A percentile compares a stretch with the other conserved stretches of the same genome.
Evolutionary conservation across 2,113 vertebrate species (phyloP).

Genomic region (Opisthocomus hoazin): DNA sequence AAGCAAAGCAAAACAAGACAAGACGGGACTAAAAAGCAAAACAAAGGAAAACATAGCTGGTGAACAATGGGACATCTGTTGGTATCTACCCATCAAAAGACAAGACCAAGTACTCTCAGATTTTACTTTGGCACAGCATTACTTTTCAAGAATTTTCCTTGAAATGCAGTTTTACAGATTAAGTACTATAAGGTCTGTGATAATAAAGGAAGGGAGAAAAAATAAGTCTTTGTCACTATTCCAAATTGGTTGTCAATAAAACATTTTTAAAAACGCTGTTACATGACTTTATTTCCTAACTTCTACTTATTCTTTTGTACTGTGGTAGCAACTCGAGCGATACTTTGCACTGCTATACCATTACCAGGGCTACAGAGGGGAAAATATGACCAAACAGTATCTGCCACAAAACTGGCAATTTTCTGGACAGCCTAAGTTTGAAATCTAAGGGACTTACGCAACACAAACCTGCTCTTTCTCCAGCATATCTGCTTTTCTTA

Average conservation of each 20-base stretch:
- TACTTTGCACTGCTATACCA: background rate
- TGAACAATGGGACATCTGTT: background rate
- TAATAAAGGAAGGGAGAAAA: background rate
- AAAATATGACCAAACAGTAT: background rate
- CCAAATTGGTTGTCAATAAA: background rate
- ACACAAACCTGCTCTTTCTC: constrained; percentile 92
- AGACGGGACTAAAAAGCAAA: background rate
- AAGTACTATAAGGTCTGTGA: background rate
- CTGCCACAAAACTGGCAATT: background rate
- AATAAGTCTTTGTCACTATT: background rate
- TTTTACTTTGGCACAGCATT: background rate
- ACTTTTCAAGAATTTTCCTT: background rate
- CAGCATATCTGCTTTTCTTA: constrained; percentile 97
- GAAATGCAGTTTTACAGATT: background rate
- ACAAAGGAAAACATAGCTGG: background rate
- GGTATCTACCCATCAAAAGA: background rate
- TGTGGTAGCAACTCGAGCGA: background rate
- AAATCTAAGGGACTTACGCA: background rate
- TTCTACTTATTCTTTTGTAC: background rate
- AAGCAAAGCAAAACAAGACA: background rate
- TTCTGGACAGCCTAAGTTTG: background rate
- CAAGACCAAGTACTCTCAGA: background rate
- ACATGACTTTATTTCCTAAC: background rate
- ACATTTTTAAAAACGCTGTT: background rate
- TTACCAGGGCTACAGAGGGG: background rate